Evolutionary conservation across 2,113 vertebrate species (phyloP).

Genomic region (Tachysurus vachellii): DNA sequence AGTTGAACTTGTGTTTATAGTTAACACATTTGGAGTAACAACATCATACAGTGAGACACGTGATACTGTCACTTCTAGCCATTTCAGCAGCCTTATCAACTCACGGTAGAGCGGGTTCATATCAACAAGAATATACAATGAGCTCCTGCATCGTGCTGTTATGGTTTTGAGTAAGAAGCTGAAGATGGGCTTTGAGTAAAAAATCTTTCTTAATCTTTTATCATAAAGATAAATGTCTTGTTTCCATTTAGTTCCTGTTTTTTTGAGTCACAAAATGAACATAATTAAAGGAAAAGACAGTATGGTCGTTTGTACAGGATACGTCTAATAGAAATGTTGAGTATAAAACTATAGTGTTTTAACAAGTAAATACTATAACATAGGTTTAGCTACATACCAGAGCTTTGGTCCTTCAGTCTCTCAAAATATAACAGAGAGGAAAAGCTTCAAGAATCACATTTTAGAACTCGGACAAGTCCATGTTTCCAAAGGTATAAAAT

Average conservation of each 20-base stretch:
- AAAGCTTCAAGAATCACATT: conserved; percentile 39
- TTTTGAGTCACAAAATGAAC: not conserved
- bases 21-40: conserved; percentile 34
- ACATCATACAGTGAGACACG: not conserved
- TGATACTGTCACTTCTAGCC: not conserved
- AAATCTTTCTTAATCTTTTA: not conserved
- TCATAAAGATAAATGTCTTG: not conserved
- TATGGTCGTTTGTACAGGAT: not conserved
- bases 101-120: not conserved
- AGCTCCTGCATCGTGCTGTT: not conserved
- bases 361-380: not conserved
- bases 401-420: conserved; percentile 21
- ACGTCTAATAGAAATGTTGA: not conserved
- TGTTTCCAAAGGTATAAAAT: conserved; percentile 55
- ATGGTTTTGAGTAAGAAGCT: not conserved
- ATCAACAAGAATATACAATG: not conserved
- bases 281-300: not conserved
- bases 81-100: not conserved
- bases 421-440: not conserved
- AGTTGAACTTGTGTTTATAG: not conserved
- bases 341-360: not conserved
- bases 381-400: conserved; percentile 58
- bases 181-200: not conserved
- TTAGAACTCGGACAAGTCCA: conserved; percentile 18
- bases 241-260: not conserved